Base-by-base conservation (phyloP, 1,140 invertebrate genomes). In the Yoshiicerus persimilis region DNA sequence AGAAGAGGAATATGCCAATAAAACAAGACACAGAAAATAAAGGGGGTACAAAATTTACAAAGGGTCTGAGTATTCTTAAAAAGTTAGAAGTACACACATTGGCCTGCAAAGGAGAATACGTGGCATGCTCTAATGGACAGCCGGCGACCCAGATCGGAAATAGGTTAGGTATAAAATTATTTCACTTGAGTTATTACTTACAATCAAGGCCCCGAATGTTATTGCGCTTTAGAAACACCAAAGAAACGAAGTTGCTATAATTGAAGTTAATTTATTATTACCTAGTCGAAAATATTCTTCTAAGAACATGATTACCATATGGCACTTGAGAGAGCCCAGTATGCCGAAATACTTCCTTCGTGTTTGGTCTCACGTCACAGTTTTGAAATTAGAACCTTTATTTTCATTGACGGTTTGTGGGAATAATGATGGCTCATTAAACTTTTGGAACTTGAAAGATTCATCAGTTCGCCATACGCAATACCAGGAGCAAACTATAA, bases 271-370 rank as follows among this genome's bases (percentile, higher is more conserved):
- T n/a, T n/a, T n/a, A n/a, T n/a, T n/a, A n/a, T n/a, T n/a, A 38
- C 41, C 0, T 23, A 89, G 86, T 34, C 66, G 47, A 9, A 87
- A 85, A 32, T 36, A 87, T 64, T 47, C 66, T 4, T 47, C 89
- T 0, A 88, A 88, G 62, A 90, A 87, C 56, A 41, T 90, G 36
- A 70, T 90, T 3, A 90, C 89, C 0, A 27, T 90, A 1, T 90
- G 89, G 89, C 86, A 86, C 25, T 30, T 88, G n/a, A 88, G 87
- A 70, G 89, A 90, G 41, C 89, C 89, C 0, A 90, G 87, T 64
- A 87, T 86, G 39, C 89, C 89, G 0, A 23, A 70, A 5, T 87
- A 88, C 32, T 90, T 90, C 66, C 88, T 90, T 13, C 87, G 89
- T 2, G 88, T 90, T 16, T 90, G 87, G 87, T 86, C 86, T 1